These are phyloP conservation scores for Delia radicum DNA, from an alignment of 1,140 invertebrate species.

Conservation along the genomic window DNA sequence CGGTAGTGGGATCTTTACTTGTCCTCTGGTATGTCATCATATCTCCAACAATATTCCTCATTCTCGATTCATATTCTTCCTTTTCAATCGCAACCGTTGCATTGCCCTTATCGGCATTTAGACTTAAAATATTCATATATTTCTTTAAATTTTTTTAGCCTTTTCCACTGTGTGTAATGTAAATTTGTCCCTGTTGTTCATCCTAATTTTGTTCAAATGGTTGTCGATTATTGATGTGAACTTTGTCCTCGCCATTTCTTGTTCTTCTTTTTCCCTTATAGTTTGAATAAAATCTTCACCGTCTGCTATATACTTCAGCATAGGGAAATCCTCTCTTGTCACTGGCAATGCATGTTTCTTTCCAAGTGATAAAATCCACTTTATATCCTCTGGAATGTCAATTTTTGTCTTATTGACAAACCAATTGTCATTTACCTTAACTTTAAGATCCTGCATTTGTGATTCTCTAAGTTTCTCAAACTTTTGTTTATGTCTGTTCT, in stretches of 20 bases:
- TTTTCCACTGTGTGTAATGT: slow-evolving; percentile 2
- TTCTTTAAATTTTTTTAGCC: background rate
- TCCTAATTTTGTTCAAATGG: background rate
- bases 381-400: slow-evolving; percentile 39
- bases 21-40: background rate
- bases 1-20: background rate
- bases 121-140: background rate
- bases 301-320: slow-evolving; percentile 56
- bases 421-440: slow-evolving; percentile 34
- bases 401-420: slow-evolving; percentile 51
- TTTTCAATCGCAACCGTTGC: background rate
- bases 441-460: background rate
- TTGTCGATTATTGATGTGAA: background rate
- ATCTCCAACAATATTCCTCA: background rate
- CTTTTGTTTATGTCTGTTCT: background rate
- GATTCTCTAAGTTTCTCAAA: background rate
- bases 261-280: background rate
- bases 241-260: background rate
- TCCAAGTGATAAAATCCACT: slow-evolving; percentile 29
- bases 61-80: background rate
- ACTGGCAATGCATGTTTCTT: slow-evolving; percentile 23
- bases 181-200: background rate
- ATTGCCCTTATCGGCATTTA: slow-evolving; percentile 2
- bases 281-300: slow-evolving; percentile 6
- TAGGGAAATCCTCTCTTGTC: slow-evolving; percentile 52